Base-by-base conservation (phyloP, 1,140 invertebrate genomes). In the Solenopsis fugax region DNA sequence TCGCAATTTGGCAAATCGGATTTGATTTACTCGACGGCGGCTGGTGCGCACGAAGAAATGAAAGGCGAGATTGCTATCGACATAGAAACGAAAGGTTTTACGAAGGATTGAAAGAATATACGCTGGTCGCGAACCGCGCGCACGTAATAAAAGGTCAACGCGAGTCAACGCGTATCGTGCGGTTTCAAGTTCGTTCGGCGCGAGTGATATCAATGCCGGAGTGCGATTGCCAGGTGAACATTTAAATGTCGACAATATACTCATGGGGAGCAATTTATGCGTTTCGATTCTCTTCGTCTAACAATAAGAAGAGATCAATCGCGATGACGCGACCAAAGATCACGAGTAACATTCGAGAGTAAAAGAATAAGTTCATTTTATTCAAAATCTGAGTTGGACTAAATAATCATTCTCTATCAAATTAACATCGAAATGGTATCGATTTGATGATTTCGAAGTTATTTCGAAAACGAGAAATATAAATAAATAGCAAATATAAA, bases 71-170 rank as follows among this genome's bases (percentile, higher is more conserved):
- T 50, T 48, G 9, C n/a, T 69, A 69, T 56, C 76, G 76, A 56
- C 62, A 16, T 18, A 65, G 76, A 80, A 80, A 80, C 77, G 77
- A 84, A 73, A 84, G 80, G 80, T 60, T 84, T 75, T 18, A 41
- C 80, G 29, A 75, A 21, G 52, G 24, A 82, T 73, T 45, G 45
- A 73, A 60, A 62, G 54, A 75, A 75, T 50, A 84, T 21, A 18
- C 9, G 54, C 16, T 24, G 67, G 24, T 60, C 69, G 78, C 48
- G 48, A 54, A 58, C 29, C 29, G 24, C 45, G 58, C 77, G 52
- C 54, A n/a, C 10, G 24, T 73, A 82, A 80, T 13, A 41, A 82
- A 84, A 84, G 69, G 80, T 84, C 45, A 71, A 56, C 48, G 29
- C 72, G 24, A 72, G 67, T 50, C 69, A 41, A 37, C 64, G 41